Percentiles rank a stretch among this genome's conserved stretches.
phyloP scores from a whole-genome alignment of 2,888 invertebrate species.

The Clunio marinus region DNA sequence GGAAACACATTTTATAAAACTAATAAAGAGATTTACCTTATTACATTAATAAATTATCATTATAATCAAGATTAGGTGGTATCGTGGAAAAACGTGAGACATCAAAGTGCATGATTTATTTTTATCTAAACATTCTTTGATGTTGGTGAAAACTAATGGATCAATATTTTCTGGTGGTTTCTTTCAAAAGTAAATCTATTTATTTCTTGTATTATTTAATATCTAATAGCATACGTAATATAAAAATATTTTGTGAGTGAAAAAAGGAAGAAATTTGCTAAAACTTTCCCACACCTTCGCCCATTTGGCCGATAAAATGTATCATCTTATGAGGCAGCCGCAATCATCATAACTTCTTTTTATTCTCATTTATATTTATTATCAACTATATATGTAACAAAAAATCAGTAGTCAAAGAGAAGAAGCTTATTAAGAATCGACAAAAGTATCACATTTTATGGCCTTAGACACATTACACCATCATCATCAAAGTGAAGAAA shows the following conservation, averaged over 20 bases:
- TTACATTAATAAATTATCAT: constrained; percentile 38
- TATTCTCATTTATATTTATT: constrained; percentile 39
- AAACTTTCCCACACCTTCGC: too few relatives aligned
- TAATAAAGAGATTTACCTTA: constrained; percentile 38
- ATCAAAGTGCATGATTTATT: too few relatives aligned
- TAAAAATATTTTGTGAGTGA: too few relatives aligned
- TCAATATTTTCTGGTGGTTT: too few relatives aligned
- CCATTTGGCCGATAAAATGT: too few relatives aligned
- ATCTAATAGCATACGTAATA: too few relatives aligned
- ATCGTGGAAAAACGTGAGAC: neutral
- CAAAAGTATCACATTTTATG: constrained; percentile 29
- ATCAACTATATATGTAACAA: constrained; percentile 9
- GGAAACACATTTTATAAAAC: constrained; percentile 36
- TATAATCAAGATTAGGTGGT: neutral
- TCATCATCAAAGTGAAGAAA: constrained; percentile 30
- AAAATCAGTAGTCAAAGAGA: constrained; percentile 11
- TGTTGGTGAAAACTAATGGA: too few relatives aligned
- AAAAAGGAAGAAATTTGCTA: too few relatives aligned
- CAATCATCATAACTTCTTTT: constrained; percentile 39
- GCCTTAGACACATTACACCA: constrained; percentile 24
- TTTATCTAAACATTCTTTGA: too few relatives aligned
- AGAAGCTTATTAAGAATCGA: constrained; percentile 31
- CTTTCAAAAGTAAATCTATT: too few relatives aligned
- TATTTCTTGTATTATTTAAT: too few relatives aligned
- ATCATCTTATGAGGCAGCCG: constrained; percentile 22